Evolutionary conservation across 2,888 invertebrate genomes (phyloP), one percentile per base, ranked within the genome.

Genomic region (Conops quadrifasciatus): DNA sequence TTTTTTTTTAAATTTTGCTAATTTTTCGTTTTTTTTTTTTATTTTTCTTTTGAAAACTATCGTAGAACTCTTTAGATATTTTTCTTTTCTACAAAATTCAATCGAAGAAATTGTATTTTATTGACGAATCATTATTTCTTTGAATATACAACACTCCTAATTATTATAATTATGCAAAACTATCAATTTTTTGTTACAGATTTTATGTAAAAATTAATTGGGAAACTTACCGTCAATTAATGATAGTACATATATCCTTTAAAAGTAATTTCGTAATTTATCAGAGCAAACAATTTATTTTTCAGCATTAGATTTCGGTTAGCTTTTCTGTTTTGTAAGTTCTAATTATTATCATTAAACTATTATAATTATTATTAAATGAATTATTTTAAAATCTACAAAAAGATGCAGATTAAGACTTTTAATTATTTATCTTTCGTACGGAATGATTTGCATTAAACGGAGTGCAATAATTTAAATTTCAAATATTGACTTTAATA

Each of bases 401-500:
- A 11, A 59, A 59, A 59, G 15, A 24, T 28, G 26, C 13, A 19
- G 26, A 21, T 59, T 26, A 16, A 19, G 36, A 62, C n/a, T 62
- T 45, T 19, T 13, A 21, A 36, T 30, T n/a, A 36, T 28, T 60
- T 60, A 26, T 30, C 26, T 60, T 30, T 60, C 26, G 9, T 36
- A 36, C 9, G 36, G 36, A 36, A 36, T 36, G 36, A 36, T 36
- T 36, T 36, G 36, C 36, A 36, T 36, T 36, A 36, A 36, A 36
- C 36, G 36, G n/a, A n/a, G 2, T 21, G 62, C 36, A 62, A 62
- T 28, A 36, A 11, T 36, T 30, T 11, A 21, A 19, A 15, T 30
- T 60, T 62, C 19, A 21, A 62, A 62, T 21, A 36, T 60, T 36
- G 19, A 36, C 36, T 60, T 60, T 30, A 16, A 36, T 56, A 26